Conservation (phyloP, 2,888 invertebrate genomes). For the Norana najaformis region DNA sequence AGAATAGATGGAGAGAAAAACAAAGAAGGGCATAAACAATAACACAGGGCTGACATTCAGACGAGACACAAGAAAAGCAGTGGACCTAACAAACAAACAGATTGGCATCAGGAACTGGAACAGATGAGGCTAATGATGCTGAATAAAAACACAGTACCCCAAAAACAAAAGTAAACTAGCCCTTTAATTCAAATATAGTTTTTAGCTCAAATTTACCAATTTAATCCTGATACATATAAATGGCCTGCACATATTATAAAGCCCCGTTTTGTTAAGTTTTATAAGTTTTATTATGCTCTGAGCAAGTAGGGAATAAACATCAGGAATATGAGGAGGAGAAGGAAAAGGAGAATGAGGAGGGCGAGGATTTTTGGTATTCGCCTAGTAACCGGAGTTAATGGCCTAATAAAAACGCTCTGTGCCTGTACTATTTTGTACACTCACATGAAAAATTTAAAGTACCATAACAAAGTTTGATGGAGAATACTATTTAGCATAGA, state of each 20-base stretch:
- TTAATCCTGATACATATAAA: neutral
- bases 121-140: no score
- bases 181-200: no score
- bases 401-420: neutral
- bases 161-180: no score
- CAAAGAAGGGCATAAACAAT: no score
- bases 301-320: neutral
- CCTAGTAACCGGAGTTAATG: neutral
- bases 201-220: no score
- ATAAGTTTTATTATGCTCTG: neutral
- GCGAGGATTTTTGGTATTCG: neutral
- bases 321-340: neutral
- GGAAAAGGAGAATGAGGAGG: neutral
- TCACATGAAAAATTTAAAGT: neutral
- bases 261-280: neutral
- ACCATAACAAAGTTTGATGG: constrained; percentile 6
- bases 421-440: neutral
- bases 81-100: no score
- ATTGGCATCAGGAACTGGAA: no score
- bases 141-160: no score
- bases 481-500: neutral
- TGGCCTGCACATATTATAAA: neutral
- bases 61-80: no score
- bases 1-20: no score
- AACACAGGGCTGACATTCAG: no score